These are phyloP conservation scores for Papilio polytes DNA, from an alignment of 1,140 invertebrate species.

Conservation along the genomic window DNA sequence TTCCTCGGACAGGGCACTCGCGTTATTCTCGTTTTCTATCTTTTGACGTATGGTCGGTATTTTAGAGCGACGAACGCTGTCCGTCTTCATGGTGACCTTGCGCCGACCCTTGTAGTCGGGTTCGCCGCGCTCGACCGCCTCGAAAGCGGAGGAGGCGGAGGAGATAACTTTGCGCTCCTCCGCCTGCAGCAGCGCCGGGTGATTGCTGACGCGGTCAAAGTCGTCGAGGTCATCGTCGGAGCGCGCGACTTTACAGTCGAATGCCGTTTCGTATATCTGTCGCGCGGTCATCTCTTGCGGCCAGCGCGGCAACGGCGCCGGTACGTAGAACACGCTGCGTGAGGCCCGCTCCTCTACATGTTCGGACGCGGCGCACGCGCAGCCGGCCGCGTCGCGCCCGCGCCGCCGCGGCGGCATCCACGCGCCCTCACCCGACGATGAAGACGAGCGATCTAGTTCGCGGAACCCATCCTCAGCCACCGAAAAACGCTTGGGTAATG, in stretches of 20 bases:
- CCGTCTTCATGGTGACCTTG: constrained; percentile 81
- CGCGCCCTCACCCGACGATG: constrained; percentile 80
- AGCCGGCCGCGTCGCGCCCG: constrained; percentile 85
- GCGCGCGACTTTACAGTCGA: constrained; percentile 93
- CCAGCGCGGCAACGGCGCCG: constrained; percentile 87
- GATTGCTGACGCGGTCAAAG: constrained; percentile 91
- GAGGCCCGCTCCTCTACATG: constrained; percentile 86
- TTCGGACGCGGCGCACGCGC: constrained; percentile 87
- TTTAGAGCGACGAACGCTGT: constrained; percentile 84
- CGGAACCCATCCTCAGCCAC: constrained; percentile 87
- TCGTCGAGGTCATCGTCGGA: constrained; percentile 93
- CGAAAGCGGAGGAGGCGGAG: constrained; percentile 78
- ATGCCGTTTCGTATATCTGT: constrained; percentile 94
- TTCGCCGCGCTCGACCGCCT: constrained; percentile 77
- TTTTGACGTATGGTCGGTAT: constrained; percentile 85
- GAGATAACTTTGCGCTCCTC: constrained; percentile 80
- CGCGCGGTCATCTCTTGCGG: constrained; percentile 86
- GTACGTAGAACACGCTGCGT: constrained; percentile 86
- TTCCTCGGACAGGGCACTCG: constrained; percentile 85
- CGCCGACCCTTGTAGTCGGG: constrained; percentile 78
- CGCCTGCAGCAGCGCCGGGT: constrained; percentile 88
- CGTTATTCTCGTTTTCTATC: constrained; percentile 83
- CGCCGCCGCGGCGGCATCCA: constrained; percentile 86
- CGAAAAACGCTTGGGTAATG: constrained; percentile 86
- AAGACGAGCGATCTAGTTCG: constrained; percentile 79